Evolutionary conservation across 2,888 invertebrate genomes (phyloP), one percentile per base, ranked within the genome.

Genomic region (Tridacna crocea): DNA sequence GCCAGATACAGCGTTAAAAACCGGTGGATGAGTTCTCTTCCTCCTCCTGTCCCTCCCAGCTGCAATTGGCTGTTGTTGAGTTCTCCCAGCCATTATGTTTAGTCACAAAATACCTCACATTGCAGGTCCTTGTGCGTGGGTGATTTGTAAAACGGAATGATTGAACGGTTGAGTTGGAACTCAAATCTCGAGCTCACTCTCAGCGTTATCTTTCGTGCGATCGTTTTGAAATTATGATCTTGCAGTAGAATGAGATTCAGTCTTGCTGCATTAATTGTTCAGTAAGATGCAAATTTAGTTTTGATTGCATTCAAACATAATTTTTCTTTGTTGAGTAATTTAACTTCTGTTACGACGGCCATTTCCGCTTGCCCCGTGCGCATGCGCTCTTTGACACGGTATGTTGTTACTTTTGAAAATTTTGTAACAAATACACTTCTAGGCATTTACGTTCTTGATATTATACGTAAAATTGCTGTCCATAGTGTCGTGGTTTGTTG

Each of bases 1-100:
- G 58, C 91, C 92, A 47, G 85, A 88, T 24, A 93, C 88, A 22
- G 93, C 92, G 82, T 90, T 92, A 75, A 88, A 92, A n/a, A 94
- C 94, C 11, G 93, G 92, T 65, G 92, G 91, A 15, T 90, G 85
- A 72, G 93, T 82, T 79, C 93, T 93, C 73, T 91, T 85, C 47
- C 89, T 84, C 36, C 66, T 61, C 24, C 72, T 46, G 24, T 70
- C 58, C n/a, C 88, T 76, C n/a, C 84, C 80, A 55, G 77, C 70
- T 55, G 74, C 70, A 26, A 77, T 61, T 36, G 82, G 81, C 26
- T 80, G 84, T 47, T 87, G 87, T 55, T 86, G 88, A 12, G 89
- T 88, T 74, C 88, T 79, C 63, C 88, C 88, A 63, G 86, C 65
- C 87, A 88, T 85, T 22, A 12, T 70, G 19, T 51, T 17, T 51